phyloP scores from a whole-genome alignment of 2,797 vertebrate genomes.

The Myoxocephalus aenaeus region DNA sequence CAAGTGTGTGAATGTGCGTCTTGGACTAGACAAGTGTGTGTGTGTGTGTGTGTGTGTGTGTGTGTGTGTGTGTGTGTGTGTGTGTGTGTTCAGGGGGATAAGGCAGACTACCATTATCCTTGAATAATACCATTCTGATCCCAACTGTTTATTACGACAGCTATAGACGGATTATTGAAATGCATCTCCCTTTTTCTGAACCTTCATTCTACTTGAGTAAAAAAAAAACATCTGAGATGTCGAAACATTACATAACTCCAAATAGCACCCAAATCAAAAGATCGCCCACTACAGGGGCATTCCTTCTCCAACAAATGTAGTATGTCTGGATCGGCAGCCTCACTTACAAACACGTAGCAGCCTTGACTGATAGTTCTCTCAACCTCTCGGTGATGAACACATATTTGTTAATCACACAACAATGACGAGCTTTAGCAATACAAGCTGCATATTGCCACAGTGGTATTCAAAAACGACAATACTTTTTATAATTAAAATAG shows the following conservation, averaged over 20 bases:
- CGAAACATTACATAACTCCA: slow-evolving; percentile 27
- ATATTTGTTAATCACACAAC: slow-evolving; percentile 43
- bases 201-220: not conserved
- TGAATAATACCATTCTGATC: slow-evolving; percentile 41
- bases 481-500: slow-evolving; percentile 20
- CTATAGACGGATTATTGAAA: slow-evolving; percentile 11
- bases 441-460: slow-evolving; percentile 15
- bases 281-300: not conserved
- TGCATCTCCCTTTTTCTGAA: not conserved
- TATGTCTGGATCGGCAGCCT: slow-evolving; percentile 5
- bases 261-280: slow-evolving; percentile 19
- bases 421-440: slow-evolving; percentile 27
- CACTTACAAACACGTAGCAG: no score
- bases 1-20: slow-evolving; percentile 53
- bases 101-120: slow-evolving; percentile 46
- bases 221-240: not conserved
- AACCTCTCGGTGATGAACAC: slow-evolving; percentile 1
- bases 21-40: slow-evolving; percentile 49
- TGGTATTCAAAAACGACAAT: slow-evolving; percentile 27
- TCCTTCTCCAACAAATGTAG: not conserved
- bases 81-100: slow-evolving; percentile 30
- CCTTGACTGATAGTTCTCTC: slow-evolving; percentile 6
- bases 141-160: slow-evolving; percentile 25
- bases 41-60: no score
- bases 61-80: slow-evolving; percentile 33